These are phyloP conservation scores for Ascaphus truei DNA, from an alignment of 2,113 vertebrate species.

Conservation along the genomic window DNA sequence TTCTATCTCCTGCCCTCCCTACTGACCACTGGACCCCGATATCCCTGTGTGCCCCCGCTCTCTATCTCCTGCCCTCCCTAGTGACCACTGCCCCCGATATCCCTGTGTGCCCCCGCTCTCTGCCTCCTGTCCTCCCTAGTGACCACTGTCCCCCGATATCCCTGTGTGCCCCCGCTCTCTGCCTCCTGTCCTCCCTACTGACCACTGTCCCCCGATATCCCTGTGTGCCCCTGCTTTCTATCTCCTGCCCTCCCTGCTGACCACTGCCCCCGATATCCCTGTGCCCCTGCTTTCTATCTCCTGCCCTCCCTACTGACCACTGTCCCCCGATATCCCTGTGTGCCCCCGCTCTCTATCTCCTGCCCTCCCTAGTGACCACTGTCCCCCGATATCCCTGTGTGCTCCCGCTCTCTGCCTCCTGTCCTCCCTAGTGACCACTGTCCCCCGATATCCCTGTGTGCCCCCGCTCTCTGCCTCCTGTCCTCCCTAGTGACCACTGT, in stretches of 20 bases:
- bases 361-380: background rate
- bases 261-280: background rate
- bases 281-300: background rate
- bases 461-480: background rate
- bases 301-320: background rate
- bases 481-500: background rate
- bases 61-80: background rate
- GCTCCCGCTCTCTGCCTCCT: background rate
- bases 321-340: background rate
- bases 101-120: background rate
- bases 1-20: background rate
- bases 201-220: background rate
- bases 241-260: background rate
- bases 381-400: background rate
- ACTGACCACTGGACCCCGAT: background rate
- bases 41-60: background rate
- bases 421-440: background rate
- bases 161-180: background rate
- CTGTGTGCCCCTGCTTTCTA: background rate
- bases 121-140: background rate
- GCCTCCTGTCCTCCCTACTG: background rate
- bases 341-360: background rate
- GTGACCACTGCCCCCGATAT: background rate
- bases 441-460: background rate
- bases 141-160: background rate